These are phyloP conservation scores for Aegotheles bennettii DNA, from an alignment of 2,113 vertebrate genomes.

Conservation along the genomic window DNA sequence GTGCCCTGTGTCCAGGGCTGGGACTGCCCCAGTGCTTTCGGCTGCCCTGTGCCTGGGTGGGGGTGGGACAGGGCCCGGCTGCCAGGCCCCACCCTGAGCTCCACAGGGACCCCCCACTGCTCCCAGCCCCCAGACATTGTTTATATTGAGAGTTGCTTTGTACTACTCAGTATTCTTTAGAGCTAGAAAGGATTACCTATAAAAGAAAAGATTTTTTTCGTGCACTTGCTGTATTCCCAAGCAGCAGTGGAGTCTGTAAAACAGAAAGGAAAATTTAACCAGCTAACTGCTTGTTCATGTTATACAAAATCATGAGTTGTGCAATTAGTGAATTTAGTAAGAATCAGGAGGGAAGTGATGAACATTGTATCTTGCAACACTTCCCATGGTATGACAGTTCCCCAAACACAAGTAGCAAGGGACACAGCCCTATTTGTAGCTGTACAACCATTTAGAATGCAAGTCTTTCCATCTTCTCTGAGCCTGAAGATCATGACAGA, in stretches of 20 bases:
- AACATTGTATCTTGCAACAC: neutral
- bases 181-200: neutral
- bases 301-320: neutral
- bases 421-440: neutral
- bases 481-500: neutral
- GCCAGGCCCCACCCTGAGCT: too few species aligned
- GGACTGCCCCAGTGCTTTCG: accelerated
- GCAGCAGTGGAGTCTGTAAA: neutral
- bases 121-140: neutral
- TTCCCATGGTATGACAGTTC: conserved; percentile 7
- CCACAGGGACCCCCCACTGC: accelerated
- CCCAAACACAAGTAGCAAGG: neutral
- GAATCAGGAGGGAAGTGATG: conserved; percentile 17
- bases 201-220: neutral
- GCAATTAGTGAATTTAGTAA: neutral
- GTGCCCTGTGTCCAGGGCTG: accelerated
- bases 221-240: neutral
- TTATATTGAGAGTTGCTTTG: neutral
- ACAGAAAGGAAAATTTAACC: neutral
- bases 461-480: neutral
- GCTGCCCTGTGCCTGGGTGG: neutral
- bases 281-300: neutral
- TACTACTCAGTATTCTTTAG: neutral
- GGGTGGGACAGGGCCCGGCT: accelerated
- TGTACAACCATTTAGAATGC: neutral